Percentiles rank a stretch among this genome's conserved stretches.
Evolutionary conservation across 2,888 invertebrate genomes (phyloP).

Genomic region (Electrophaes corylata): DNA sequence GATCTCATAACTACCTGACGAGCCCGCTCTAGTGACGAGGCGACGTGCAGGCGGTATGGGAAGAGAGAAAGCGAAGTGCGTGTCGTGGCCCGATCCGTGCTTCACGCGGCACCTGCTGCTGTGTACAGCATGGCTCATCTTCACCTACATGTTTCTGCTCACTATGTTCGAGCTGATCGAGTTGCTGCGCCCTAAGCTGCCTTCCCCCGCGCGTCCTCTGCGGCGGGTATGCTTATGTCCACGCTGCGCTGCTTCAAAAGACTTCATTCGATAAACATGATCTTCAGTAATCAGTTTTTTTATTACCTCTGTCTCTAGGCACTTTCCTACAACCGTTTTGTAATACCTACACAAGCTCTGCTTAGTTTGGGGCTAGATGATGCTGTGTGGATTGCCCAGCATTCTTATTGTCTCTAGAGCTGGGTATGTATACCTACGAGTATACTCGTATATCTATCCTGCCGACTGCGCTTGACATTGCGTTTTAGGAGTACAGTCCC

Average conservation of each 20-base stretch:
- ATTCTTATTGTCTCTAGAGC: no score
- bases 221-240: slow-evolving; percentile 17
- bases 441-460: no score
- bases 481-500: no score
- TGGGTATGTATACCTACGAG: no score
- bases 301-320: no score
- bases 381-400: no score
- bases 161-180: slow-evolving; percentile 60
- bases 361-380: no score
- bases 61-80: slow-evolving; percentile 10
- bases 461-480: no score
- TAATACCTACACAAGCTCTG: no score
- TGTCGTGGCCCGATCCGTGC: slow-evolving; percentile 44
- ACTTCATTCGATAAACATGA: no score
- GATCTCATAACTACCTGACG: not conserved
- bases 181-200: slow-evolving; percentile 52
- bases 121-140: slow-evolving; percentile 49
- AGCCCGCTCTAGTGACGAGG: not conserved
- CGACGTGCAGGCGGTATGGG: slow-evolving; percentile 5
- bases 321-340: not conserved
- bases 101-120: slow-evolving; percentile 46
- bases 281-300: no score
- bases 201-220: not conserved
- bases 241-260: not conserved
- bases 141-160: slow-evolving; percentile 56